These are phyloP conservation scores for Carduelis carduelis DNA, from an alignment of 2,797 vertebrate genomes.

Conservation along the genomic window DNA sequence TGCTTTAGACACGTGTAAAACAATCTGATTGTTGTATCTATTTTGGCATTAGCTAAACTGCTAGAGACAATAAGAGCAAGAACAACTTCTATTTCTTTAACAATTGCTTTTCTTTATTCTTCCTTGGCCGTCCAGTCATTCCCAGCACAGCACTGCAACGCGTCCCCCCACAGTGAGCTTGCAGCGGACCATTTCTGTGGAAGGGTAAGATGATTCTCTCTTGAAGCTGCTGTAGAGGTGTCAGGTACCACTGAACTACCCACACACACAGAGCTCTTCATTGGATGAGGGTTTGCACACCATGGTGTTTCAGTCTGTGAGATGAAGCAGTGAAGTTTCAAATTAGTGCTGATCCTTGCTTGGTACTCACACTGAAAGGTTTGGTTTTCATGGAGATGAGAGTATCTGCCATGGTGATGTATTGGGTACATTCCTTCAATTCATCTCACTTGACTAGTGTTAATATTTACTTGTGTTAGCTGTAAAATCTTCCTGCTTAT, in stretches of 20 bases:
- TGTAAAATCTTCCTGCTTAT: background rate
- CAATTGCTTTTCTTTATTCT: conserved; percentile 55
- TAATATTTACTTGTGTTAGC: background rate
- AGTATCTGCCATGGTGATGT: background rate
- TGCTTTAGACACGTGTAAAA: background rate
- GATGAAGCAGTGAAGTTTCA: background rate
- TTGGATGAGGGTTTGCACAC: background rate
- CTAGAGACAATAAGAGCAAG: background rate
- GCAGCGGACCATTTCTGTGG: conserved; percentile 78
- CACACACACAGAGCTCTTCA: background rate
- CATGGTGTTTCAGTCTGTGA: background rate
- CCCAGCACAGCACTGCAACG: conserved; percentile 77
- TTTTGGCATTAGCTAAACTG: background rate
- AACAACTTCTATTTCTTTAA: background rate
- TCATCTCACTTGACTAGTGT: background rate
- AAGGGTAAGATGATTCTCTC: conserved; percentile 76
- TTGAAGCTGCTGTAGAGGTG: background rate
- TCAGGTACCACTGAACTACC: background rate
- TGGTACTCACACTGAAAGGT: background rate
- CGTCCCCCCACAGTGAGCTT: conserved; percentile 79
- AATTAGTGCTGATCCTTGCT: background rate
- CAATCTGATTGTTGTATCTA: background rate
- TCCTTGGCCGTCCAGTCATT: conserved; percentile 70
- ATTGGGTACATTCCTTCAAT: background rate
- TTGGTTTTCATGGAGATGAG: background rate